These are phyloP conservation scores for Chrysomallon squamiferum DNA, from an alignment of 1,140 invertebrate genomes.

Conservation along the genomic window DNA sequence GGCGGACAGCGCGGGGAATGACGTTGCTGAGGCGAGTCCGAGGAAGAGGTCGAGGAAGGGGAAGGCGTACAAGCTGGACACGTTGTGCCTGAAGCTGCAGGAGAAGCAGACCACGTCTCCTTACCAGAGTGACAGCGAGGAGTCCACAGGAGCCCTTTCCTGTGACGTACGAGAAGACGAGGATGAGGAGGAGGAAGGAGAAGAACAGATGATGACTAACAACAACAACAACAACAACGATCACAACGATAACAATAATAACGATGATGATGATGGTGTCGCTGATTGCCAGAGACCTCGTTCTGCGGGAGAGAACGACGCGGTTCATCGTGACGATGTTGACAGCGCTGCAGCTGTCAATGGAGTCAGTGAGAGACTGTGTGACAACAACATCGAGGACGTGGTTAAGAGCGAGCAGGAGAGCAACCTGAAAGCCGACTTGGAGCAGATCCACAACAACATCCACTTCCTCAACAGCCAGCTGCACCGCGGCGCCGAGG, in stretches of 20 bases:
- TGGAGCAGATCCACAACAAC: conserved; percentile 25
- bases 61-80: conserved; percentile 77
- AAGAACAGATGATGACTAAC: conserved; percentile 7
- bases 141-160: conserved; percentile 14
- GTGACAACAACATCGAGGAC: too few species aligned
- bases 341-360: too few species aligned
- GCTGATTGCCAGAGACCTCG: too few species aligned
- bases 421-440: neutral
- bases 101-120: conserved; percentile 40
- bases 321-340: too few species aligned
- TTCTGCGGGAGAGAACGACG: too few species aligned
- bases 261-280: conserved; percentile 1
- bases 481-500: neutral
- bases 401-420: too few species aligned
- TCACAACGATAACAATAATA: conserved; percentile 8
- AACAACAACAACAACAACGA: neutral
- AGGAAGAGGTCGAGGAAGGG: conserved; percentile 79
- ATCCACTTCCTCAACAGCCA: conserved; percentile 19
- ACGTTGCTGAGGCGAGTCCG: conserved; percentile 26
- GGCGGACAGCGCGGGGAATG: neutral
- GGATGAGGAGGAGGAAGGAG: too few species aligned
- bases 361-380: too few species aligned
- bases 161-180: too few species aligned
- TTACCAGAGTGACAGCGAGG: conserved; percentile 26
- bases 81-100: conserved; percentile 66